These are phyloP conservation scores for Prionace glauca DNA, from an alignment of 2,797 vertebrate species.

Conservation along the genomic window DNA sequence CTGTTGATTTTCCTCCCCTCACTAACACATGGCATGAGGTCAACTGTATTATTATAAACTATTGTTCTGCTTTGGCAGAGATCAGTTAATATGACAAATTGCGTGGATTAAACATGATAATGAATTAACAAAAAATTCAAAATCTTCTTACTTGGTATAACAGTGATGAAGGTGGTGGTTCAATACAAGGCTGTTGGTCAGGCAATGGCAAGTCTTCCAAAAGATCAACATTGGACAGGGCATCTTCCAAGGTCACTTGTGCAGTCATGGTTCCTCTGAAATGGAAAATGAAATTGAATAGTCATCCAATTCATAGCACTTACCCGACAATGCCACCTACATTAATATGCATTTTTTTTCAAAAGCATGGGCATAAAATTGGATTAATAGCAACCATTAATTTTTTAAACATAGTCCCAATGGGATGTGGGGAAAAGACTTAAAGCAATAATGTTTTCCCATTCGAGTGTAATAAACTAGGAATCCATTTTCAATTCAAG, in stretches of 20 bases:
- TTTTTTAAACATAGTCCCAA: neutral
- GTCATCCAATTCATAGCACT: neutral
- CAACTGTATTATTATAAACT: neutral
- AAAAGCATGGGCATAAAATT: neutral
- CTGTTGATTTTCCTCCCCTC: neutral
- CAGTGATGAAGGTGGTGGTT: constrained; percentile 65
- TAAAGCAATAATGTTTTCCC: neutral
- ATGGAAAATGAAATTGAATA: neutral
- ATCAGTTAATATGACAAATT: neutral
- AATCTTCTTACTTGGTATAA: constrained; percentile 61
- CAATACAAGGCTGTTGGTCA: constrained; percentile 69
- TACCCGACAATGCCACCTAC: neutral
- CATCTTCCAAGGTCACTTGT: constrained; percentile 68
- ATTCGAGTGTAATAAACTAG: neutral
- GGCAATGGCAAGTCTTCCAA: constrained; percentile 68
- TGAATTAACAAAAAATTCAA: neutral
- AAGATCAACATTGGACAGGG: constrained; percentile 70
- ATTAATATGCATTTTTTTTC: neutral
- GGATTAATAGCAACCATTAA: neutral
- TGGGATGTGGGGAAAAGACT: neutral
- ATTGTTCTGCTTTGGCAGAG: neutral
- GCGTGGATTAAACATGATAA: neutral
- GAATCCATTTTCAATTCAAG: neutral
- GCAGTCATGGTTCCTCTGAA: constrained; percentile 60
- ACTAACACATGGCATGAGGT: neutral